Evolutionary conservation across 2,113 vertebrate species (phyloP).

Genomic region (Benitochromis conjunctus): DNA sequence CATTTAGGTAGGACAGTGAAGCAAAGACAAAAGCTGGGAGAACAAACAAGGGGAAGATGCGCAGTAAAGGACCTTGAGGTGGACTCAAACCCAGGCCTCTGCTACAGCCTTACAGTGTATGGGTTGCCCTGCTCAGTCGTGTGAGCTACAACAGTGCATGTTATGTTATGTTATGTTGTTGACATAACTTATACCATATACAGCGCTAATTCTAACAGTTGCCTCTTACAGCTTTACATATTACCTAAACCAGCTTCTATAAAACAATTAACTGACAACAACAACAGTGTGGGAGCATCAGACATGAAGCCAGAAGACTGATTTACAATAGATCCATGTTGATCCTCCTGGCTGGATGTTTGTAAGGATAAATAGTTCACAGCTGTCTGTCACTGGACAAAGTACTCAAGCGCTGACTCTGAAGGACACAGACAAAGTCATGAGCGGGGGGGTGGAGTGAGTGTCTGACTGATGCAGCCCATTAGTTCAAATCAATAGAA

Average conservation of each 20-base stretch:
- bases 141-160: background rate
- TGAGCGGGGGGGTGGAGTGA: background rate
- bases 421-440: background rate
- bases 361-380: background rate
- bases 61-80: background rate
- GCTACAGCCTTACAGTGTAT: background rate
- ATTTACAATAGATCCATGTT: background rate
- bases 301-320: background rate
- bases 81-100: background rate
- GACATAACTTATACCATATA: background rate
- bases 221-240: background rate
- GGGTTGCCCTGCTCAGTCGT: background rate
- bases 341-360: background rate
- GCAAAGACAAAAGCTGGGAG: background rate
- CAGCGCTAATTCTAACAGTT: background rate
- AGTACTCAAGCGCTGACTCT: background rate
- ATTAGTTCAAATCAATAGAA: constrained; percentile 53
- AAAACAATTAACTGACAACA: background rate
- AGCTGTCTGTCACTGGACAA: constrained; percentile 6
- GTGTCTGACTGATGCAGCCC: background rate
- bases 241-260: background rate
- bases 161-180: background rate
- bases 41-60: background rate
- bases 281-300: background rate
- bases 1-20: background rate